A percentile compares a stretch with the other conserved stretches of the same genome.
These are phyloP conservation scores for Poeciliopsis turrubarensis DNA, from an alignment of 2,113 vertebrate genomes.

Conservation along the genomic window DNA sequence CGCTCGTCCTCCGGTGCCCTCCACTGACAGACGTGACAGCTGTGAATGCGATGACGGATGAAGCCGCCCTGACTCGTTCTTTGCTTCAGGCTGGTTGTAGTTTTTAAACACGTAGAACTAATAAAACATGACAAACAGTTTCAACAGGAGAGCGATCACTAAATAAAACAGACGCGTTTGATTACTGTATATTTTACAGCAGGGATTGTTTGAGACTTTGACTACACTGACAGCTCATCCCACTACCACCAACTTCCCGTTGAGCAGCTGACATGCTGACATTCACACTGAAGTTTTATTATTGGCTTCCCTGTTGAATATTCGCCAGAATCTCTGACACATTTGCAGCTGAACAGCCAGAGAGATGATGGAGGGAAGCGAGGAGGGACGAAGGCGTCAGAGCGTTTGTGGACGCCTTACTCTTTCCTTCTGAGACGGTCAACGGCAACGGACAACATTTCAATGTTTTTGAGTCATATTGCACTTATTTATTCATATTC, in stretches of 20 bases:
- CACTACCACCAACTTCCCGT: constrained; percentile 20
- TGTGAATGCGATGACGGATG: constrained; percentile 36
- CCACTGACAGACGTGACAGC: constrained; percentile 48
- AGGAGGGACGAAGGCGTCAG: constrained; percentile 7
- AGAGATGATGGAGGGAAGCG: constrained; percentile 14
- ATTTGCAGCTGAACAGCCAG: constrained; percentile 32
- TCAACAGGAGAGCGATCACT: constrained; percentile 2
- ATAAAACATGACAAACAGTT: constrained; percentile 36
- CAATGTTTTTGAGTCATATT: neutral
- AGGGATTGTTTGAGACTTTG: too few species aligned
- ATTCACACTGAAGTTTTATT: constrained; percentile 27
- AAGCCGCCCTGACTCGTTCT: constrained; percentile 28
- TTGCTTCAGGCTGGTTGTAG: constrained; percentile 36
- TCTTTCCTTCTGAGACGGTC: neutral
- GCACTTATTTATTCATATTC: too few species aligned
- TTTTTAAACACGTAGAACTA: constrained; percentile 25
- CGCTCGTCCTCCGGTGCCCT: constrained; percentile 20
- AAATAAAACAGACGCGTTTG: constrained; percentile 18
- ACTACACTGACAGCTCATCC: constrained; percentile 7
- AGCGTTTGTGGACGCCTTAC: constrained; percentile 20
- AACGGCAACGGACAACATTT: neutral
- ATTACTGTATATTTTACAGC: constrained; percentile 20
- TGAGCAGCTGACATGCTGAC: constrained; percentile 29
- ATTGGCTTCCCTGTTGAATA: constrained; percentile 17
- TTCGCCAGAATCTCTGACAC: constrained; percentile 30